Evolutionary conservation across 2,113 vertebrate genomes (phyloP), one percentile per base, ranked within the genome.

Genomic region (Oncorhynchus mykiss): DNA sequence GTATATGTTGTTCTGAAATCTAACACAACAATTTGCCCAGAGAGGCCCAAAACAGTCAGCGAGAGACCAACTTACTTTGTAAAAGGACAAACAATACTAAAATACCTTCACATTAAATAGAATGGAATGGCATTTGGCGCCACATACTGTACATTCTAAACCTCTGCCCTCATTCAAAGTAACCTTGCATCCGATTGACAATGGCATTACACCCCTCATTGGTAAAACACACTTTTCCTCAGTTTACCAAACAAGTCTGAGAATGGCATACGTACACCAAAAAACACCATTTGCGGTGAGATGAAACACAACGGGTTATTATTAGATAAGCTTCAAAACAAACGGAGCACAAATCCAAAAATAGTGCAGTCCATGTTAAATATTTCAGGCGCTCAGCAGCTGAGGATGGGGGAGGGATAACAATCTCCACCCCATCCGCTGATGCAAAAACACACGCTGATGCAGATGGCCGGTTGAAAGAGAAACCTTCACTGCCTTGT

Each of bases 281-380:
- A 68, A 49, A 68, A 6, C 12, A 25, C 62, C 25, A 39, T 64
- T 72, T 78, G 65, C 22, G 57, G 57, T 78, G 79, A 68, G 77
- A 67, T 71, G 75, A 82, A 88, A 78, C 64, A 18, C 27, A 73
- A 79, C 82, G 79, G 79, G 12, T 54, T 54, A 54, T 54, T 71
- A 87, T 92, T 90, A 88, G 86, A 85, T 90, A 90, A 91, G 87
- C 86, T 51, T 77, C 77, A 88, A 81, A 84, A 90, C 88, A 90
- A 92, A 91, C 86, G 69, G 74, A 90, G 85, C 86, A 76, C 88
- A 86, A 90, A 81, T 84, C 88, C 90, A 89, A 90, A 91, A 92
- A 92, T 91, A 92, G 87, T 89, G 83, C 82, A 79, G 82, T 88
- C 86, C 78, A 84, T 86, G 85, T 89, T 91, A 88, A 92, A 92